phyloP scores from a whole-genome alignment of 2,797 vertebrate species.

The Eleutherodactylus coqui region DNA sequence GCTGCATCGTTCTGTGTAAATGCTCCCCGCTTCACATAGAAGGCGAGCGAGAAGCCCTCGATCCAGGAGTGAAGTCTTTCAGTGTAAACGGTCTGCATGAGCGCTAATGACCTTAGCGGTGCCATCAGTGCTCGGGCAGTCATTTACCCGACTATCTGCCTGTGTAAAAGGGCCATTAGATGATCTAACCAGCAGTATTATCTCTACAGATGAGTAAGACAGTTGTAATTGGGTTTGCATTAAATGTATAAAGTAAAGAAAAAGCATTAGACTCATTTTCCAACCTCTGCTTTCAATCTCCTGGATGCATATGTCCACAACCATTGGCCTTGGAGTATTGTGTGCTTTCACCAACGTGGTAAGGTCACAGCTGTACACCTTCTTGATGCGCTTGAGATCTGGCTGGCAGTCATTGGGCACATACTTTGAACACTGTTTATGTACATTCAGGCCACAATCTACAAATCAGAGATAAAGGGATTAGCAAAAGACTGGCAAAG shows the following conservation, averaged over 20 bases:
- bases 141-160: too few relatives aligned
- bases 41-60: too few relatives aligned
- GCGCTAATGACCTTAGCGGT: too few relatives aligned
- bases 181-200: too few relatives aligned
- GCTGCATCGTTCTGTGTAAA: too few relatives aligned
- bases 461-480: slow-evolving; percentile 63
- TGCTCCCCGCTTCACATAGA: too few relatives aligned
- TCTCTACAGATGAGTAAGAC: not conserved
- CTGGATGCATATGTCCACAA: slow-evolving; percentile 95
- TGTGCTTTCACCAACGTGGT: slow-evolving; percentile 98
- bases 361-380: slow-evolving; percentile 97
- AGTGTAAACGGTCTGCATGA: too few relatives aligned
- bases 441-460: slow-evolving; percentile 97
- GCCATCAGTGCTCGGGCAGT: too few relatives aligned
- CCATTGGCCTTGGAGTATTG: slow-evolving; percentile 92
- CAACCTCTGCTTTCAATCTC: slow-evolving; percentile 97
- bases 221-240: not conserved
- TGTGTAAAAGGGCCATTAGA: too few relatives aligned
- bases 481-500: not conserved
- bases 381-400: slow-evolving; percentile 95
- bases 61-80: too few relatives aligned
- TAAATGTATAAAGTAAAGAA: not conserved
- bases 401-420: slow-evolving; percentile 98
- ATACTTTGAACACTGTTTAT: slow-evolving; percentile 98
- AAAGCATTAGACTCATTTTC: too few relatives aligned